Conservation (phyloP, 2,797 vertebrate species). For the Ambastaia sidthimunki region DNA sequence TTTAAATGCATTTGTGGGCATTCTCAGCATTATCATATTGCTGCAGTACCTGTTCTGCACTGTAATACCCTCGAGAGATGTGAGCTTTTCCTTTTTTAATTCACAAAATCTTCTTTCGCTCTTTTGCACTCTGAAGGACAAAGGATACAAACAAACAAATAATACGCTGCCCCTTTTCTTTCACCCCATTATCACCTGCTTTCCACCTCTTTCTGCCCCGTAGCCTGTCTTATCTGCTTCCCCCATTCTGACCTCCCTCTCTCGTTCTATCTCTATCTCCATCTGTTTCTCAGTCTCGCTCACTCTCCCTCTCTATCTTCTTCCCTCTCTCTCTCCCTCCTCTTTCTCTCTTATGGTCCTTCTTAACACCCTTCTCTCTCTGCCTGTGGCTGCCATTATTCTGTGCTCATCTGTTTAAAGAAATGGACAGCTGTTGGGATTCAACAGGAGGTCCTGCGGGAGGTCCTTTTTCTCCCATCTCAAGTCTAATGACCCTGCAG, state of each 20-base stretch:
- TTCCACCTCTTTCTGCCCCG: slow-evolving; percentile 25
- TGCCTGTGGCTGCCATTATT: slow-evolving; percentile 19
- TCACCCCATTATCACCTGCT: slow-evolving; percentile 9
- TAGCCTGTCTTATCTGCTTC: slow-evolving; percentile 43
- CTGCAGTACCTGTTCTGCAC: background rate
- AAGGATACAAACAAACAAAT: slow-evolving; percentile 8
- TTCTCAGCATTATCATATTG: background rate
- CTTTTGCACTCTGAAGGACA: background rate
- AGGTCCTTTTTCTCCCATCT: slow-evolving; percentile 37
- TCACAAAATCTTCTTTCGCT: background rate
- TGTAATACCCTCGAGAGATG: background rate
- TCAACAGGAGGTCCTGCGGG: slow-evolving; percentile 35
- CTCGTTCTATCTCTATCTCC: slow-evolving; percentile 14
- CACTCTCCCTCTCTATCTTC: background rate
- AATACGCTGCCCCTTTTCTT: slow-evolving; percentile 11
- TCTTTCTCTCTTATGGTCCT: background rate
- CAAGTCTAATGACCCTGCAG: slow-evolving; percentile 40
- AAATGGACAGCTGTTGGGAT: slow-evolving; percentile 49
- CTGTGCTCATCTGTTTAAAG: slow-evolving; percentile 35
- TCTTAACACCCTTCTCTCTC: slow-evolving; percentile 1
- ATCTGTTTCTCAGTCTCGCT: slow-evolving; percentile 31
- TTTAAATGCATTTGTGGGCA: background rate
- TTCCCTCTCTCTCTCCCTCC: slow-evolving; percentile 13
- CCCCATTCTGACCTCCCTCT: slow-evolving; percentile 45
- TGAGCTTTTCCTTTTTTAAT: background rate